Evolutionary conservation across 1,140 invertebrate genomes (phyloP), one percentile per base, ranked within the genome.

Genomic region (Cryptotermes secundus): DNA sequence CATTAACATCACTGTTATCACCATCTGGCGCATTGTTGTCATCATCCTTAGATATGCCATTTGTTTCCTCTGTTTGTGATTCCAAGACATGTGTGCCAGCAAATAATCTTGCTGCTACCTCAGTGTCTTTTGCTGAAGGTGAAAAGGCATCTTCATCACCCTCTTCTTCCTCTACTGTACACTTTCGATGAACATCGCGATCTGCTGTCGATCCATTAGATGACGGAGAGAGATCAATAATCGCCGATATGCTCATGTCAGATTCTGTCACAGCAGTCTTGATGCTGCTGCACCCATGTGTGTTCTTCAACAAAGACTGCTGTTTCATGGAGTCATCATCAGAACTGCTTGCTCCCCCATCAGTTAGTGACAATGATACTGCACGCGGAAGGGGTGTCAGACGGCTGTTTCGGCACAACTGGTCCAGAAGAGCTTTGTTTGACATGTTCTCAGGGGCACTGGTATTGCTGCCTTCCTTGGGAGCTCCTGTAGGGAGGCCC

Each of bases 381-480:
- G 59, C 59, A 79, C 45, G 80, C 10, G 84, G 53, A 14, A 84
- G 81, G 34, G 59, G 84, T n/a, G 84, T 42, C 35, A 84, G 80
- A 42, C 72, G 34, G 31, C 84, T 84, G 45, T 84, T 84, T 49
- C 93, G 90, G 87, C 94, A 93, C 86, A 95, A 88, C 88, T 95
- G 94, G 87, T 95, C 94, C 86, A 95, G 90, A 85, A 95, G 88
- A 24, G 93, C 92, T 65, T 84, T 84, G 36, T 86, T 86, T 65
- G 92, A 92, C 89, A 92, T 90, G 83, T 90, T 89, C 84, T 92
- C 91, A 6, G 90, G 90, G 38, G 84, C 87, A 72, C 34, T 88
- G 88, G 88, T 59, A 83, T 35, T 80, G 88, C 88, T 83, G 22
- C 89, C 89, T 16, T 90, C 87, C 59, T 87, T 86, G 12, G 85